Evolutionary conservation across 2,113 vertebrate species (phyloP).

Genomic region (Embiotoca jacksoni): DNA sequence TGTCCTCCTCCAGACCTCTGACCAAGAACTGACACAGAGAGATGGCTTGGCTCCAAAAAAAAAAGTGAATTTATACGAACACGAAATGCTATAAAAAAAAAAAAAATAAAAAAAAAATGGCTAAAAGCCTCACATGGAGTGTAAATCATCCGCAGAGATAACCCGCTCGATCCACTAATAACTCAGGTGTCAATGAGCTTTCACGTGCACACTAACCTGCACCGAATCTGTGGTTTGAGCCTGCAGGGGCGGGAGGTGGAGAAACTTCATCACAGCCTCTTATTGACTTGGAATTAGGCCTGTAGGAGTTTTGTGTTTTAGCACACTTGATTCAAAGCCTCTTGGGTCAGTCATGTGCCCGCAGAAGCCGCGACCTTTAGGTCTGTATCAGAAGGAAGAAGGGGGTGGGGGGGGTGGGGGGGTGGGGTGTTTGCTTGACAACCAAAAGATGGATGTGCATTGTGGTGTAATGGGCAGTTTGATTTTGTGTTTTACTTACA

Average conservation of each 20-base stretch:
- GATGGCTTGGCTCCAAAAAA: conserved; percentile 22
- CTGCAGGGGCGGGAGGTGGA: conserved; percentile 31
- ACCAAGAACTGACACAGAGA: conserved; percentile 19
- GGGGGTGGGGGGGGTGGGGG: too few species aligned
- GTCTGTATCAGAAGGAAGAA: conserved; percentile 10
- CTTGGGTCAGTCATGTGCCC: neutral
- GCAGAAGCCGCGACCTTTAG: conserved; percentile 19
- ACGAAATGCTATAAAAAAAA: conserved; percentile 13
- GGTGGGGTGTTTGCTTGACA: conserved; percentile 10
- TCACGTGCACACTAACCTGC: neutral
- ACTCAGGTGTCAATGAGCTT: conserved; percentile 29
- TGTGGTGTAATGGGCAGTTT: neutral
- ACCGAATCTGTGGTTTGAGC: conserved; percentile 25
- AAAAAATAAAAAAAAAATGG: too few species aligned
- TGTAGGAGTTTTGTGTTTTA: conserved; percentile 2
- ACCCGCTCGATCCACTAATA: conserved; percentile 42
- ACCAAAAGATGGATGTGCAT: neutral
- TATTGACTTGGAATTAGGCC: conserved; percentile 26
- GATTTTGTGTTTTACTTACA: neutral
- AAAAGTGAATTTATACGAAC: conserved; percentile 26
- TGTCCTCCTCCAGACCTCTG: conserved; percentile 38
- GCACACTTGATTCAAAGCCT: neutral
- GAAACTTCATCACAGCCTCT: conserved; percentile 33
- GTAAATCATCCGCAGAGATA: conserved; percentile 42
- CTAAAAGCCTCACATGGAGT: neutral